These are phyloP conservation scores for Drosophila takahashii DNA, from an alignment of 1,140 invertebrate species.

Conservation along the genomic window DNA sequence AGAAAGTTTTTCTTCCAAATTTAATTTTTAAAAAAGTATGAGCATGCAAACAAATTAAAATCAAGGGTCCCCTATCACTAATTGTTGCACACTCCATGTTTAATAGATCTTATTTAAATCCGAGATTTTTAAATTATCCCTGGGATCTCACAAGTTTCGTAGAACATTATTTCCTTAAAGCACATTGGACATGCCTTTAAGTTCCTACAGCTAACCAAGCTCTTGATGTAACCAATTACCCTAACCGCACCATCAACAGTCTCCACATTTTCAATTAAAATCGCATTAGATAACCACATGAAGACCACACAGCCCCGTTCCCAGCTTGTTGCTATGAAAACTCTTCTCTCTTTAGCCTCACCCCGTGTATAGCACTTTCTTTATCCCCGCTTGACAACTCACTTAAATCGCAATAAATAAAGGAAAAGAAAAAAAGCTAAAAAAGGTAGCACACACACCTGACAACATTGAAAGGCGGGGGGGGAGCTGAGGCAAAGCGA, in stretches of 20 bases:
- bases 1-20: no score
- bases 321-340: conserved; percentile 30
- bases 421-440: conserved; percentile 41
- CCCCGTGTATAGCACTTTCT: conserved; percentile 4
- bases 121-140: no score
- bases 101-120: no score
- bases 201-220: background rate
- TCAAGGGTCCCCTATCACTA: no score
- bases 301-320: conserved; percentile 20
- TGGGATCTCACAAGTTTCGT: no score
- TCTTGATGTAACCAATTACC: conserved; percentile 1
- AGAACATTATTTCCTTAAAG: background rate
- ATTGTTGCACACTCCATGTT: no score
- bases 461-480: conserved; percentile 55
- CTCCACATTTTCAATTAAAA: conserved; percentile 69
- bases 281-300: conserved; percentile 62
- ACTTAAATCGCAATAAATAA: conserved; percentile 82
- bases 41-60: no score
- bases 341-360: conserved; percentile 7
- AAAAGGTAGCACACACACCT: conserved; percentile 63
- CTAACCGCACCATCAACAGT: conserved; percentile 23
- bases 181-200: background rate
- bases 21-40: no score
- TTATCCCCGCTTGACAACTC: conserved; percentile 66
- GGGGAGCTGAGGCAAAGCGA: conserved; percentile 14